Percentiles rank a stretch among this genome's conserved stretches.
Evolutionary conservation across 2,888 invertebrate genomes (phyloP).

Genomic region (Yponomeuta plumbellus): DNA sequence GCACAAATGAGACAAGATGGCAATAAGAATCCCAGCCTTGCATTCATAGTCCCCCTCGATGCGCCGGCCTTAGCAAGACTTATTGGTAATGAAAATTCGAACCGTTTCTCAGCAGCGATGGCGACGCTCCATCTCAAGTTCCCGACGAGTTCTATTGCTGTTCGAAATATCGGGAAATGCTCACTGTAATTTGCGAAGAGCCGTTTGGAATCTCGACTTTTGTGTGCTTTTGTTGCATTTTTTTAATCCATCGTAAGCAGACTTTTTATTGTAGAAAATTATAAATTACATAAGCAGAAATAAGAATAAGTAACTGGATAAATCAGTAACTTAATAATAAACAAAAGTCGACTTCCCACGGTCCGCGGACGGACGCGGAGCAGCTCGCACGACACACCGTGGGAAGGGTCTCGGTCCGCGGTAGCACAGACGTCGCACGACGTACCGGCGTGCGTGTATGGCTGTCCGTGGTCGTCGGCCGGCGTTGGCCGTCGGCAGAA

Average conservation of each 20-base stretch:
- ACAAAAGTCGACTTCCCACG: too few relatives aligned
- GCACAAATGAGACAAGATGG: slow-evolving; percentile 2
- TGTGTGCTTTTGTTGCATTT: neutral
- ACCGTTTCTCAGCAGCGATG: slow-evolving; percentile 33
- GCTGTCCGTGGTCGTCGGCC: too few relatives aligned
- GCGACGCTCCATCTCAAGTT: neutral
- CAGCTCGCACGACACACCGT: too few relatives aligned
- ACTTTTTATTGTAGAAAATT: too few relatives aligned
- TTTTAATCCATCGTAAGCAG: neutral
- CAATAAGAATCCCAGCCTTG: slow-evolving; percentile 32
- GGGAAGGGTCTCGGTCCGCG: too few relatives aligned
- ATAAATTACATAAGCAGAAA: too few relatives aligned
- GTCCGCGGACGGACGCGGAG: too few relatives aligned
- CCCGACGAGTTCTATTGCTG: neutral
- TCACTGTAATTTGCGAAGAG: neutral
- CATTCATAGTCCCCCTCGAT: slow-evolving; percentile 44
- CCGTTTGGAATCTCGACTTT: neutral
- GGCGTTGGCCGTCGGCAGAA: too few relatives aligned
- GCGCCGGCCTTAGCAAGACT: slow-evolving; percentile 29
- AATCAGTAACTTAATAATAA: too few relatives aligned
- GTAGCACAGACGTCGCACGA: too few relatives aligned
- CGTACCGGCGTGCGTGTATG: too few relatives aligned
- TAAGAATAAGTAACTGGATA: too few relatives aligned
- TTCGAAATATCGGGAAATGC: neutral
- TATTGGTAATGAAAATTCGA: slow-evolving; percentile 50